Evolutionary conservation across 2,888 invertebrate genomes (phyloP).

Genomic region (Timema podura): DNA sequence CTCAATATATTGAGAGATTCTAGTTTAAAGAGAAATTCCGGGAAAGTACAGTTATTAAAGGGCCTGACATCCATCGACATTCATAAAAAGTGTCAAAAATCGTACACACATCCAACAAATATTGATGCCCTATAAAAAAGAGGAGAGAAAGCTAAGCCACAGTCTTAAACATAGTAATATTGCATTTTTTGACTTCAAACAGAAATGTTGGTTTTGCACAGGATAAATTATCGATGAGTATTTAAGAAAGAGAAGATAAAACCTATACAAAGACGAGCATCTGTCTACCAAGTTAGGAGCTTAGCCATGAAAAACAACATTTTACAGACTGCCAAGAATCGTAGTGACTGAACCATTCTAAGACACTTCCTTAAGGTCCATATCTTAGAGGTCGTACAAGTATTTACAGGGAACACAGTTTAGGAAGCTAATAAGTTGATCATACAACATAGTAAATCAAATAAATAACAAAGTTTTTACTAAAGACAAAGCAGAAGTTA

Average conservation of each 20-base stretch:
- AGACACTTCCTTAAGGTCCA: no score
- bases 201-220: background rate
- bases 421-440: no score
- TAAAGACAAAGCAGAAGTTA: no score
- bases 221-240: background rate
- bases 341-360: no score
- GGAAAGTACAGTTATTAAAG: no score
- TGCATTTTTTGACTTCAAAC: conserved; percentile 8
- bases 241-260: background rate
- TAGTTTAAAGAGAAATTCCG: no score
- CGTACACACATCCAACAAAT: background rate
- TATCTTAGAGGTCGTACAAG: no score
- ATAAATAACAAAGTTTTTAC: no score
- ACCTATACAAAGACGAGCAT: background rate
- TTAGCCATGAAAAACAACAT: conserved; percentile 3
- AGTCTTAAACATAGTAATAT: background rate
- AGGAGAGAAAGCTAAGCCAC: background rate
- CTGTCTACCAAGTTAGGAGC: background rate
- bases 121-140: background rate
- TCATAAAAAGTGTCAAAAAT: background rate
- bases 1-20: no score
- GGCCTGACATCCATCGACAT: background rate
- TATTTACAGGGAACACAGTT: no score
- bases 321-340: background rate
- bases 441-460: no score